Base-by-base conservation (phyloP, 1,140 invertebrate genomes). In the Leptoteleia sp. region DNA sequence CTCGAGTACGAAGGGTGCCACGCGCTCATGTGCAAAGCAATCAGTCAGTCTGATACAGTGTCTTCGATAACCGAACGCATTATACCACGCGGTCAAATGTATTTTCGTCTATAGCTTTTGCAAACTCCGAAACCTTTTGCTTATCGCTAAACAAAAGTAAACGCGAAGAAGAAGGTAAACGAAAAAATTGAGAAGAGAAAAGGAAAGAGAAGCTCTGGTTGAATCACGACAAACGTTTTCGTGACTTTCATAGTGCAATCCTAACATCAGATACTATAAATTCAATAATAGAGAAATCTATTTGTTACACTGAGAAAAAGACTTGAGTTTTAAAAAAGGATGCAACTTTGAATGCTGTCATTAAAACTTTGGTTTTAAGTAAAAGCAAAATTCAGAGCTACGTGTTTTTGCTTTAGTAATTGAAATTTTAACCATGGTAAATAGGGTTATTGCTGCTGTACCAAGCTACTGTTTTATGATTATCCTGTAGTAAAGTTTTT, bases 241-340 rank as follows among this genome's bases (percentile, higher is more conserved):
- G 16, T 75, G 35, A 52, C 42, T 75, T 59, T 45, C 11, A 9
- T 65, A 64, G 54, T 22, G 68, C 68, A 72, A 43, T 62, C 17
- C 29, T 47, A 62, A 35, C 17, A 61, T 4, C 38, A 12, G 57
- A 68, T 47, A 11, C 35, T 55, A n/a, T 15, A 54, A 68, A 71
- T 77, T 54, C 70, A 76, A 59, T 72, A 52, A 61, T 73, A 50
- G 76, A 79, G 70, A 72, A 64, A 70, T 75, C 61, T 76, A 64
- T 80, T 52, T 77, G 73, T 79, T n/a, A n/a, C n/a, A n/a, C n/a
- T n/a, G n/a, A n/a, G n/a, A n/a, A n/a, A n/a, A n/a, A n/a, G n/a
- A n/a, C n/a, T n/a, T n/a, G n/a, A n/a, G n/a, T n/a, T n/a, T n/a
- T n/a, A n/a, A n/a, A n/a, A n/a, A n/a, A n/a, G n/a, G n/a, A n/a